Conservation (phyloP, 2,888 invertebrate genomes). For the Lysandra bellargus region DNA sequence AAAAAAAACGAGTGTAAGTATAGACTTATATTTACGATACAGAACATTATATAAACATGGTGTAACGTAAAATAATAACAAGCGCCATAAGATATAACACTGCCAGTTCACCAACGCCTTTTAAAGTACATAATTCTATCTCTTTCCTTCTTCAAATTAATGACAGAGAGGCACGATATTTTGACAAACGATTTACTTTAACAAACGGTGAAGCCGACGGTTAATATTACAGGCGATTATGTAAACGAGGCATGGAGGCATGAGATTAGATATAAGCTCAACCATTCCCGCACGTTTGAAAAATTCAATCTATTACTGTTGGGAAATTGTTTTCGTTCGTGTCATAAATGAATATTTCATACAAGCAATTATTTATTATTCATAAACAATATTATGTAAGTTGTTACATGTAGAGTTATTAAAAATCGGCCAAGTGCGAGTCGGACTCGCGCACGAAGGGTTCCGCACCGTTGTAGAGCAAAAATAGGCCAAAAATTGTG, state of each 20-base stretch:
- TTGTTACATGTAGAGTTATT: not conserved
- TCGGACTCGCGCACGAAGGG: no score
- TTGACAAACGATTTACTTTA: no score
- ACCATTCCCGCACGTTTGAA: not conserved
- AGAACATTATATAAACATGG: not conserved
- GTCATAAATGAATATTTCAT: not conserved
- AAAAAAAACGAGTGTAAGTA: not conserved
- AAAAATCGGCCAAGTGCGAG: not conserved
- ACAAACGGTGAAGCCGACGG: no score
- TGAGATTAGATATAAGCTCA: not conserved
- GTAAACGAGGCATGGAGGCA: not conserved
- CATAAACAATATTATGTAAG: not conserved
- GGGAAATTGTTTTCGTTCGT: not conserved
- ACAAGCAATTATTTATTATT: not conserved
- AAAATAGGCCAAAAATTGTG: no score
- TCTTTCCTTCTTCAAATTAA: no score
- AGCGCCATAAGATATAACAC: not conserved
- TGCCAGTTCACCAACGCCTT: no score
- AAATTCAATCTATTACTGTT: slow-evolving; percentile 11
- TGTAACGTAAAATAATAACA: not conserved
- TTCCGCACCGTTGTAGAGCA: no score
- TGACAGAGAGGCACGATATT: no score
- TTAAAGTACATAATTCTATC: no score
- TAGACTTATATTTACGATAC: not conserved
- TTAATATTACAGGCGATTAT: not conserved